These are phyloP conservation scores for Thysanoteuthis rhombus DNA, from an alignment of 2,888 invertebrate species.

Conservation along the genomic window DNA sequence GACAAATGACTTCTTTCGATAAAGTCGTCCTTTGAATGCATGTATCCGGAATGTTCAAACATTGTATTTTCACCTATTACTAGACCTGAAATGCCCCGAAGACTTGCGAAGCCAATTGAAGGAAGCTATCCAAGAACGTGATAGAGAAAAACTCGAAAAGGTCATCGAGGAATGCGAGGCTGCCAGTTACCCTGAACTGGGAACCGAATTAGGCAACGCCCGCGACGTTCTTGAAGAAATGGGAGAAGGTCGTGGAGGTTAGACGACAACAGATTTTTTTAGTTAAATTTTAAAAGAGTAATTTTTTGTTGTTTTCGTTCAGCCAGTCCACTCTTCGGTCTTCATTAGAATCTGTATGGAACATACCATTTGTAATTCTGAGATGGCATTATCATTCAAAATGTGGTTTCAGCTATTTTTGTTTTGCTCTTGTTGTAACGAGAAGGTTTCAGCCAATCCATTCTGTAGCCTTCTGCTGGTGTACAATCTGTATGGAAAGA, in stretches of 20 bases:
- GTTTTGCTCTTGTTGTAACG: neutral
- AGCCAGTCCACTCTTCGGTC: too few species aligned
- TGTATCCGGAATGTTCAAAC: neutral
- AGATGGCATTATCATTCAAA: too few species aligned
- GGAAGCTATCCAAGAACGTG: neutral
- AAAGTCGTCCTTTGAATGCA: neutral
- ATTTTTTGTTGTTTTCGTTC: too few species aligned
- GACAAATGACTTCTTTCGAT: neutral
- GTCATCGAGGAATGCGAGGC: neutral
- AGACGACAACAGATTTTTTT: neutral
- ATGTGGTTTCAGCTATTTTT: too few species aligned
- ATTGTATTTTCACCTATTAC: neutral
- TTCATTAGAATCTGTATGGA: too few species aligned
- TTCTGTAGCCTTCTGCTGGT: too few species aligned
- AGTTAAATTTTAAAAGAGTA: neutral
- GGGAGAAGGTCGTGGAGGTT: slow-evolving; percentile 14
- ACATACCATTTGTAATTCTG: too few species aligned
- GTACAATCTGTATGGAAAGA: too few species aligned
- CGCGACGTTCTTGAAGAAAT: neutral
- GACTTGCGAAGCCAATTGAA: neutral
- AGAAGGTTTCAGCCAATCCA: neutral
- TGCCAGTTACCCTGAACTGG: slow-evolving; percentile 15
- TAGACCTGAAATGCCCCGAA: neutral
- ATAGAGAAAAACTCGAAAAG: neutral
- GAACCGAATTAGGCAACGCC: neutral